These are phyloP conservation scores for Enteromius argenteus DNA, from an alignment of 2,797 vertebrate genomes.

Conservation along the genomic window DNA sequence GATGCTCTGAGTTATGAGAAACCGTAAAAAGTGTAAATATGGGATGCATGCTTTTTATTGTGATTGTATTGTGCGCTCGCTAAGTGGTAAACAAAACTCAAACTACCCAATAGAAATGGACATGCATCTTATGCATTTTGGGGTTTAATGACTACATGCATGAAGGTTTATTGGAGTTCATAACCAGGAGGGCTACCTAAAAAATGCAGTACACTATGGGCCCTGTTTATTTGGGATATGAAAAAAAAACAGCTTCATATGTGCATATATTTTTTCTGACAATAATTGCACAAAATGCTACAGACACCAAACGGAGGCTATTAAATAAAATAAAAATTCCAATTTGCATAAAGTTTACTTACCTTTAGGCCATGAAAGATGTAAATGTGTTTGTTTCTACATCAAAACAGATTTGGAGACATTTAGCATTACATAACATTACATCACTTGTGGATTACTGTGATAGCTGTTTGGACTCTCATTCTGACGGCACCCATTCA, in stretches of 20 bases:
- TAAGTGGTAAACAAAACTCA: not conserved
- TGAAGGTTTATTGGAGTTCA: not conserved
- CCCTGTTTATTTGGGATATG: not conserved
- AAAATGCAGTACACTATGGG: not conserved
- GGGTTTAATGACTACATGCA: slow-evolving; percentile 12
- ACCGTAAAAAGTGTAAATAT: not conserved
- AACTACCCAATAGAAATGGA: not conserved
- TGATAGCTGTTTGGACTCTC: no score
- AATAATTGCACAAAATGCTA: no score
- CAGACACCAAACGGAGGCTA: no score
- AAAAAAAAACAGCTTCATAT: not conserved
- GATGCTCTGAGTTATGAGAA: slow-evolving; percentile 24
- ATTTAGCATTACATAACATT: no score
- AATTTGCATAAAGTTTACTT: no score
- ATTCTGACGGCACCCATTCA: no score
- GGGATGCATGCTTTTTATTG: not conserved
- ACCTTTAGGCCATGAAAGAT: no score
- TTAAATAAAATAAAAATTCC: no score
- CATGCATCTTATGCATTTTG: not conserved
- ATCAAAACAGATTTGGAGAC: no score
- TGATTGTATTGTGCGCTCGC: not conserved
- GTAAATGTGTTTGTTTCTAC: no score
- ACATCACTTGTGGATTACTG: no score
- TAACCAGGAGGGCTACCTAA: not conserved
- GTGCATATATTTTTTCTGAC: no score